Percentiles rank a stretch among this genome's conserved stretches.
Conservation (phyloP, 1,140 invertebrate genomes). For the Oncopodura yosiiana region DNA sequence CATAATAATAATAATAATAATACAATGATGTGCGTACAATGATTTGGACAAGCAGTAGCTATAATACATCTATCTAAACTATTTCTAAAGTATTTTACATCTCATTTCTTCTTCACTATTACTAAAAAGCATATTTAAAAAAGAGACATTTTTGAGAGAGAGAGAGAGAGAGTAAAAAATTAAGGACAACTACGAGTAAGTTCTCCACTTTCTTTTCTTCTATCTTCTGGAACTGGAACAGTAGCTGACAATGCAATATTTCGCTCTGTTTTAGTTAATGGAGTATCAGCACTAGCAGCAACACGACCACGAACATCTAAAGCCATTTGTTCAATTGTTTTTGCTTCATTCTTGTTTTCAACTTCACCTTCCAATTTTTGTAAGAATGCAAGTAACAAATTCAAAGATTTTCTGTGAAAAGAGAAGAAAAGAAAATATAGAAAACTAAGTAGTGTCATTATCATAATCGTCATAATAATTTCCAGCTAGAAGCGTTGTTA, state of each 20-base stretch:
- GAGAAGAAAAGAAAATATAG: background rate
- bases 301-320: slow-evolving; percentile 31
- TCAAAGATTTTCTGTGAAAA: slow-evolving; percentile 26
- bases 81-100: no score
- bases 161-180: background rate
- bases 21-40: no score
- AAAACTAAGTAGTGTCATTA: background rate
- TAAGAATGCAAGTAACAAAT: slow-evolving; percentile 29
- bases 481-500: no score
- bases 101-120: no score
- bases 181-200: slow-evolving; percentile 16
- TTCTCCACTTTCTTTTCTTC: slow-evolving; percentile 28
- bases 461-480: no score
- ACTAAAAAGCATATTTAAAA: no score
- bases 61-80: no score
- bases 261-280: slow-evolving; percentile 32
- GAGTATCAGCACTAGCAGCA: slow-evolving; percentile 29
- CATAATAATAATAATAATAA: no score
- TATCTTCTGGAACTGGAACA: slow-evolving; percentile 33
- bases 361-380: slow-evolving; percentile 26
- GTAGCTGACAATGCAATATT: slow-evolving; percentile 35
- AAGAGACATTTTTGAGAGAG: no score
- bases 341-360: slow-evolving; percentile 33
- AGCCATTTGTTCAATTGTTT: slow-evolving; percentile 30
- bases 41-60: no score